These are phyloP conservation scores for Jacana jacana DNA, from an alignment of 2,113 vertebrate species.

Conservation along the genomic window DNA sequence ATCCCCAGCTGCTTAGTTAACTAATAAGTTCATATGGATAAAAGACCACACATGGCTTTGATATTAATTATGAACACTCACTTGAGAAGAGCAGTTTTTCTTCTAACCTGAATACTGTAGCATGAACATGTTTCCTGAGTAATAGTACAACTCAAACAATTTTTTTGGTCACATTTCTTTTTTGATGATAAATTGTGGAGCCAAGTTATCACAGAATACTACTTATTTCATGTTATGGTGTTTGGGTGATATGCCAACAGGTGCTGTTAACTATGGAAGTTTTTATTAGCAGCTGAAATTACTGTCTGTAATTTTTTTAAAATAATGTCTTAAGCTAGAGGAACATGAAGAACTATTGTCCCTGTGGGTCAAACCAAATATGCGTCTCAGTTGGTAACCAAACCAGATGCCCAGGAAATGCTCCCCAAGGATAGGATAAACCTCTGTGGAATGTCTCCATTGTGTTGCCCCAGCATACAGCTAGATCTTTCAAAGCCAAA, in stretches of 20 bases:
- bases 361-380: neutral
- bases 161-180: neutral
- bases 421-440: neutral
- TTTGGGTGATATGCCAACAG: neutral
- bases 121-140: neutral
- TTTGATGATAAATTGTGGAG: neutral
- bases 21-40: neutral
- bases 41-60: neutral
- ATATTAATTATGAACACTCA: neutral
- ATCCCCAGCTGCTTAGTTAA: neutral
- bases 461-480: neutral
- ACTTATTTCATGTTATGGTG: accelerated
- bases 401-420: neutral
- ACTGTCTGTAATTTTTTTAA: neutral
- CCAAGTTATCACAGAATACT: neutral
- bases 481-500: neutral
- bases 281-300: neutral
- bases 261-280: neutral
- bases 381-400: neutral
- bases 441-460: neutral
- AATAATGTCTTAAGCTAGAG: neutral
- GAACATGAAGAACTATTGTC: neutral
- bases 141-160: neutral
- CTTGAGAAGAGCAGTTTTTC: neutral
- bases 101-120: neutral